A percentile compares a stretch with the other conserved stretches of the same genome.
These are phyloP conservation scores for Drosophila nigricruria DNA, from an alignment of 2,888 invertebrate species.

Conservation along the genomic window DNA sequence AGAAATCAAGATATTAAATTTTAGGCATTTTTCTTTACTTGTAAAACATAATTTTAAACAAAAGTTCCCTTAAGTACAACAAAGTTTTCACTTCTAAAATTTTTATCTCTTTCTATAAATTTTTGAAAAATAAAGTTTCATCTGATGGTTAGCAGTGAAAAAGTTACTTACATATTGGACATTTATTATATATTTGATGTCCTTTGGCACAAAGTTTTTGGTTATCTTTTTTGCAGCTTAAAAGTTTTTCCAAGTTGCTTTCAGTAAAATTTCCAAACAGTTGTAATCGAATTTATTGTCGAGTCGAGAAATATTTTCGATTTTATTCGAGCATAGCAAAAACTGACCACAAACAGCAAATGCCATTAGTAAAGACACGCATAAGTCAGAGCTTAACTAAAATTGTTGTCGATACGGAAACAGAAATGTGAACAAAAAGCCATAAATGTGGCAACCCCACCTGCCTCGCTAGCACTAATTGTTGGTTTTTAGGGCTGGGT, in stretches of 20 bases:
- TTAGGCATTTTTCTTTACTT: not conserved
- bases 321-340: constrained; percentile 21
- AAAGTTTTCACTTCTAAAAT: not conserved
- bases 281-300: constrained; percentile 26
- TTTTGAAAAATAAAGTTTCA: constrained; percentile 3
- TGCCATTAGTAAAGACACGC: constrained; percentile 25
- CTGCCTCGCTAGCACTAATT: constrained; percentile 38
- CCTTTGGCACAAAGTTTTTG: not conserved
- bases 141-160: not conserved
- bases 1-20: not conserved
- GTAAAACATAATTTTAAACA: not conserved
- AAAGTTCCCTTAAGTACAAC: not conserved
- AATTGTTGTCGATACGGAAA: constrained; percentile 23
- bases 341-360: constrained; percentile 19
- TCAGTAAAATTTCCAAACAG: not conserved
- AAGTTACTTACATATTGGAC: constrained; percentile 1
- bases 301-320: constrained; percentile 5
- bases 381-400: constrained; percentile 35
- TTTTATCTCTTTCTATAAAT: not conserved
- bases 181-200: constrained; percentile 6
- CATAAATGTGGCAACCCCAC: constrained; percentile 7
- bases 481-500: constrained; percentile 24
- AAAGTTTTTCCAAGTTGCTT: constrained; percentile 20
- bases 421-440: constrained; percentile 39
- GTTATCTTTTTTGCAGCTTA: not conserved